Evolutionary conservation across 2,797 vertebrate genomes (phyloP).

Genomic region (Labroides dimidiatus): DNA sequence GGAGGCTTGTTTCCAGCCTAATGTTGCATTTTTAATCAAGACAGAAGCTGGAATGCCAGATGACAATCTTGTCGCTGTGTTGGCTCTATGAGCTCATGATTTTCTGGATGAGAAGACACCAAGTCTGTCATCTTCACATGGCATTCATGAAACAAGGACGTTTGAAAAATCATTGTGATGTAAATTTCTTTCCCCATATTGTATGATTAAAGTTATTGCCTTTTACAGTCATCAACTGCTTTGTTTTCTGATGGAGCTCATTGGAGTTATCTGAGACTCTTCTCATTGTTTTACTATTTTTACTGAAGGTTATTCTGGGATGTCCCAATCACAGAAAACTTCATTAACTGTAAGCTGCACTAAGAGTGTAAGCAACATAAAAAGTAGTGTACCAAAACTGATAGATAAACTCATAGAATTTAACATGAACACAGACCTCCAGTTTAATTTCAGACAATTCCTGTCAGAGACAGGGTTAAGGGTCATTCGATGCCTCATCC

Average conservation of each 20-base stretch:
- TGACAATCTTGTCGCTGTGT: conserved; percentile 26
- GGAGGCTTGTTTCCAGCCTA: conserved; percentile 65
- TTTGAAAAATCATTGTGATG: conserved; percentile 9
- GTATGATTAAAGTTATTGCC: neutral
- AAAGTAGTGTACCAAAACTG: neutral
- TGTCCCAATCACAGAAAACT: conserved; percentile 14
- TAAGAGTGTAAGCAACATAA: neutral
- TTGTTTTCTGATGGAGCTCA: conserved; percentile 13
- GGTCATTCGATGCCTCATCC: no score
- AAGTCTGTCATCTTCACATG: neutral
- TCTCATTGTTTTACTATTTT: conserved; percentile 14
- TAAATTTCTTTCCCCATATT: conserved; percentile 9
- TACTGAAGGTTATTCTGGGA: conserved; percentile 8
- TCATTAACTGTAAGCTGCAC: conserved; percentile 16
- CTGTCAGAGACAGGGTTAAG: no score
- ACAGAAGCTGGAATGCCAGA: conserved; percentile 46
- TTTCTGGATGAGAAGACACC: conserved; percentile 15
- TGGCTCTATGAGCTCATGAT: conserved; percentile 36
- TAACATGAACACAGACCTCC: no score
- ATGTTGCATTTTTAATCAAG: conserved; percentile 77
- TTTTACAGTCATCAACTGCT: conserved; percentile 11
- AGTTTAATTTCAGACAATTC: no score
- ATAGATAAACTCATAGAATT: no score
- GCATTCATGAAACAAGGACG: neutral
- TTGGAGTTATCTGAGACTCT: neutral